phyloP scores from a whole-genome alignment of 2,888 invertebrate species.

The Gandaritis pyraliata region DNA sequence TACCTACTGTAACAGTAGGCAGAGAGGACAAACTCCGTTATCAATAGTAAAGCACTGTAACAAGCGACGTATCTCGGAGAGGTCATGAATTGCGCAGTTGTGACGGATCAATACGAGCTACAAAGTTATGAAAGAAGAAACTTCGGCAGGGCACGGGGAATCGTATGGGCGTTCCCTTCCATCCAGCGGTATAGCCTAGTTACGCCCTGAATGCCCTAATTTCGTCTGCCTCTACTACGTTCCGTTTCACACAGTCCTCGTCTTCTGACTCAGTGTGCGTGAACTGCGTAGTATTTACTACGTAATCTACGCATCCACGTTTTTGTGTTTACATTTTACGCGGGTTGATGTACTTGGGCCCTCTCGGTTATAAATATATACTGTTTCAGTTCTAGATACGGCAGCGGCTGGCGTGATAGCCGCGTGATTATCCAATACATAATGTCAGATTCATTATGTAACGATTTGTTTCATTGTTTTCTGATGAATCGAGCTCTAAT shows the following conservation, averaged over 20 bases:
- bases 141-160: constrained; percentile 79
- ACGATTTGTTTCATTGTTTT: constrained; percentile 9
- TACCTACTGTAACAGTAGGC: constrained; percentile 16
- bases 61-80: constrained; percentile 62
- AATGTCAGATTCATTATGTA: constrained; percentile 12
- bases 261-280: constrained; percentile 61
- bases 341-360: constrained; percentile 22
- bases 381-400: constrained; percentile 38
- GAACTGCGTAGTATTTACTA: constrained; percentile 49
- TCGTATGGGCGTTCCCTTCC: constrained; percentile 76
- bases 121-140: constrained; percentile 84
- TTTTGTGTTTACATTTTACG: constrained; percentile 42
- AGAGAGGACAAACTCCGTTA: constrained; percentile 45
- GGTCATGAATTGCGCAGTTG: constrained; percentile 81
- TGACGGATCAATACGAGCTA: constrained; percentile 81
- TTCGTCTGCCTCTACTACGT: constrained; percentile 66
- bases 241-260: constrained; percentile 54
- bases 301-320: constrained; percentile 43
- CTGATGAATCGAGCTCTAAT: constrained; percentile 7
- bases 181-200: constrained; percentile 81
- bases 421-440: constrained; percentile 16
- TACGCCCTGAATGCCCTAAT: constrained; percentile 83
- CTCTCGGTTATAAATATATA: constrained; percentile 39
- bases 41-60: constrained; percentile 59
- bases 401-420: constrained; percentile 9